phyloP scores from a whole-genome alignment of 2,888 invertebrate species.

The Philereme vetulata region DNA sequence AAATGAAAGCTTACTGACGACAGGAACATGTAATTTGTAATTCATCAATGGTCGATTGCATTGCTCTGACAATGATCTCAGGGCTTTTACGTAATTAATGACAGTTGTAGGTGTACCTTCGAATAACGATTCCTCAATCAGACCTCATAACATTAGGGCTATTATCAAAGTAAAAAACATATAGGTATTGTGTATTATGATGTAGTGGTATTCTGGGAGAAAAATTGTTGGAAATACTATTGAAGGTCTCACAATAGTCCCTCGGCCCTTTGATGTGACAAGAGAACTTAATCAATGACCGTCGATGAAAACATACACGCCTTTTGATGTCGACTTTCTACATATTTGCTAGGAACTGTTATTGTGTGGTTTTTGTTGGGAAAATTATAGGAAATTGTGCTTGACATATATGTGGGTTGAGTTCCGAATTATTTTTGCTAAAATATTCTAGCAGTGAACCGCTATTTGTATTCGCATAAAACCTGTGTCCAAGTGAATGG shows the following conservation, averaged over 20 bases:
- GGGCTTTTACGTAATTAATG: constrained; percentile 20
- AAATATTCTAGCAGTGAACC: too few relatives aligned
- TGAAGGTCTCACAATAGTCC: constrained; percentile 66
- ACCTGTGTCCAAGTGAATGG: too few relatives aligned
- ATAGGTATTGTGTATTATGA: constrained; percentile 12
- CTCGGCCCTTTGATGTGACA: constrained; percentile 77
- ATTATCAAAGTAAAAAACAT: constrained; percentile 22
- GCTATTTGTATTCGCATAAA: too few relatives aligned
- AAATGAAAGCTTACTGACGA: not conserved
- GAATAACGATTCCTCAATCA: constrained; percentile 19
- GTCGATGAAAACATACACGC: constrained; percentile 61
- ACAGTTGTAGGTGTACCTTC: constrained; percentile 10
- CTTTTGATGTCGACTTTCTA: constrained; percentile 60
- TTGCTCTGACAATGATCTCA: not conserved
- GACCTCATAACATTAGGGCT: constrained; percentile 25
- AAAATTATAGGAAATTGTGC: constrained; percentile 6
- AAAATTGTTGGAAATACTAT: constrained; percentile 70
- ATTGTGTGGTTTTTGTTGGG: constrained; percentile 33
- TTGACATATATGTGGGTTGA: too few relatives aligned
- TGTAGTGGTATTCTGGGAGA: constrained; percentile 41
- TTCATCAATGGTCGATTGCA: constrained; percentile 7
- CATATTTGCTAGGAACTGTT: constrained; percentile 34
- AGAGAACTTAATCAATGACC: constrained; percentile 73
- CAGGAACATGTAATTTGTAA: constrained; percentile 14
- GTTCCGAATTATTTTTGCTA: too few relatives aligned